Conservation (phyloP, 2,113 vertebrate species). For the Callipepla californica region DNA sequence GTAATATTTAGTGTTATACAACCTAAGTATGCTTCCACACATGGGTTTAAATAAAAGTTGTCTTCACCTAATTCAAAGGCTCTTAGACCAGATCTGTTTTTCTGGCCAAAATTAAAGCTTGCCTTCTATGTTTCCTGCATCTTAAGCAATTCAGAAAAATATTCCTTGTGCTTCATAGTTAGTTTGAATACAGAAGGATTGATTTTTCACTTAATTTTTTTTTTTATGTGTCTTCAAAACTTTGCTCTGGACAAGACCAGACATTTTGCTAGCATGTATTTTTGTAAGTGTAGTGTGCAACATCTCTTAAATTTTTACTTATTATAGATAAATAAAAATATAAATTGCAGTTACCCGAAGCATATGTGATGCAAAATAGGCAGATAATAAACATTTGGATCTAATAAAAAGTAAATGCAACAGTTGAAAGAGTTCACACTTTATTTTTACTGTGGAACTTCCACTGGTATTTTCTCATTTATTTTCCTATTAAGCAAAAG, state of each 20-base stretch:
- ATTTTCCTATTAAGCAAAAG: slow-evolving; percentile 17
- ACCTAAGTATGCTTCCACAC: neutral
- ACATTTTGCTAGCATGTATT: neutral
- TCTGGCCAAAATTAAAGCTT: neutral
- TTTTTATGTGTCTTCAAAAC: neutral
- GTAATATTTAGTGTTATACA: neutral
- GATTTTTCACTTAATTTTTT: neutral
- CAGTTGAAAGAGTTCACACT: neutral
- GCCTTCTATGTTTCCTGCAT: neutral
- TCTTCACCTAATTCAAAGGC: neutral
- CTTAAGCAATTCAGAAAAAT: neutral
- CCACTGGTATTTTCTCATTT: neutral
- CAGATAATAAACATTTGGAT: neutral
- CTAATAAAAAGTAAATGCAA: neutral
- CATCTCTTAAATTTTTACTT: neutral
- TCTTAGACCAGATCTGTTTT: neutral
- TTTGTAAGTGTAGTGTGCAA: neutral
- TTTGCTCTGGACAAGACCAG: neutral
- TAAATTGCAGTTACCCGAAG: neutral
- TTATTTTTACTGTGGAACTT: neutral
- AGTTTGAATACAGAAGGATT: neutral
- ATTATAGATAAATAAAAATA: neutral
- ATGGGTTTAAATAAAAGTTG: neutral
- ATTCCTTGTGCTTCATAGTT: neutral
- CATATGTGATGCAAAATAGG: neutral